A percentile compares a stretch with the other conserved stretches of the same genome.
phyloP scores from a whole-genome alignment of 2,113 vertebrate species.

The Numenius arquata region DNA sequence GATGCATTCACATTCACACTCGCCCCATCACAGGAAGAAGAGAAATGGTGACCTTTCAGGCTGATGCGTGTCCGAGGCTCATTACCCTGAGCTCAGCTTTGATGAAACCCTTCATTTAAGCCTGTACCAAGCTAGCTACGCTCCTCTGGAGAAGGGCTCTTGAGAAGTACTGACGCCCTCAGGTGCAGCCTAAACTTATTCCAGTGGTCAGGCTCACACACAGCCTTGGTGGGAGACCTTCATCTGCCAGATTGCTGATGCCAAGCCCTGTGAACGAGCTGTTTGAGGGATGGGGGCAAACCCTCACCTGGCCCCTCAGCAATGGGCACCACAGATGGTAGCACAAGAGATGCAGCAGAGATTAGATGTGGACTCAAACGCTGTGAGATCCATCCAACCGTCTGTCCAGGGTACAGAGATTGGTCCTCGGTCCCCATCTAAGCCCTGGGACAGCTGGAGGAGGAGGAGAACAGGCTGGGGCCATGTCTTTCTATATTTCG shows the following conservation, averaged over 20 bases:
- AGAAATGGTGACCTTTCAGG: accelerated
- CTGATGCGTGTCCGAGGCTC: accelerated
- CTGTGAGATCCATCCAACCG: not conserved
- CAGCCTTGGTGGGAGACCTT: accelerated
- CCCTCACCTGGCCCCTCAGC: not conserved
- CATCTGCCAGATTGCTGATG: not conserved
- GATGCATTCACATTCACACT: accelerated
- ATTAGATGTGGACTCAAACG: not conserved
- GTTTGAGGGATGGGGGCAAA: not conserved
- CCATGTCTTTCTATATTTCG: accelerated
- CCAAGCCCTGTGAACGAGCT: not conserved
- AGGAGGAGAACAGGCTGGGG: not conserved
- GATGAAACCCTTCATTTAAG: not conserved
- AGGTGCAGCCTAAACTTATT: accelerated
- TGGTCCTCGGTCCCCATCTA: accelerated
- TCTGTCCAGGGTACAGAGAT: accelerated
- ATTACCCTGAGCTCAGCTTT: not conserved
- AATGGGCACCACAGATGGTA: accelerated
- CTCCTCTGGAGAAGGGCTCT: not conserved
- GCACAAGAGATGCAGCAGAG: not conserved
- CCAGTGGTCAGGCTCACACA: accelerated
- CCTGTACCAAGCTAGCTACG: accelerated
- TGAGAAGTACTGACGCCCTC: too few species aligned
- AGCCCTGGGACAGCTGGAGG: accelerated
- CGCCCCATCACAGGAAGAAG: accelerated